phyloP scores from a whole-genome alignment of 2,113 vertebrate species.

The Recurvirostra avosetta region DNA sequence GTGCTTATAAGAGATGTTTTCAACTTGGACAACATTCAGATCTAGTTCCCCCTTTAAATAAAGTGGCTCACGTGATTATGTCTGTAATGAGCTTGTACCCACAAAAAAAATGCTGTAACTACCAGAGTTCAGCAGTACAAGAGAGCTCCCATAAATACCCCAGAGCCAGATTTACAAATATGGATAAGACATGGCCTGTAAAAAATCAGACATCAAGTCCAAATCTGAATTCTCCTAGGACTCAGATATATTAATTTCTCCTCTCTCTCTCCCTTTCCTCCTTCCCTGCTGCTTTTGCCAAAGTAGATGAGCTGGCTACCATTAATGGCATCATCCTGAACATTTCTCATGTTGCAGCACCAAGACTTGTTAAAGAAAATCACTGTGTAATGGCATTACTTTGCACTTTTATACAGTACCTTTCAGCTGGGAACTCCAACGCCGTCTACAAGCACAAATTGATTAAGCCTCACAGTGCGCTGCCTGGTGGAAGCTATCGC shows the following conservation, averaged over 20 bases:
- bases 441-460: neutral
- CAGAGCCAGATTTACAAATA: neutral
- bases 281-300: neutral
- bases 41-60: neutral
- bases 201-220: neutral
- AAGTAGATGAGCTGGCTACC: conserved; percentile 37
- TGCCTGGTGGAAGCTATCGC: neutral
- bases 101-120: neutral
- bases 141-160: neutral
- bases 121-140: neutral
- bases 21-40: conserved; percentile 8
- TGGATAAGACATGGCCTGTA: neutral
- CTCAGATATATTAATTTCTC: neutral
- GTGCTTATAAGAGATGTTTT: neutral
- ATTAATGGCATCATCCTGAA: conserved; percentile 15
- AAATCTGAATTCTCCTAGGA: conserved; percentile 13
- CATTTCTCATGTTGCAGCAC: neutral
- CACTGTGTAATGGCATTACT: conserved; percentile 27
- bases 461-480: neutral
- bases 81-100: conserved; percentile 19
- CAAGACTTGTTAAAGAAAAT: conserved; percentile 1
- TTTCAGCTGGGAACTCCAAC: neutral
- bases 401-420: neutral
- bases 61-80: neutral
- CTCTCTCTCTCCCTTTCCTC: neutral